Conservation (phyloP, 2,113 vertebrate genomes). For the Scophthalmus maximus region DNA sequence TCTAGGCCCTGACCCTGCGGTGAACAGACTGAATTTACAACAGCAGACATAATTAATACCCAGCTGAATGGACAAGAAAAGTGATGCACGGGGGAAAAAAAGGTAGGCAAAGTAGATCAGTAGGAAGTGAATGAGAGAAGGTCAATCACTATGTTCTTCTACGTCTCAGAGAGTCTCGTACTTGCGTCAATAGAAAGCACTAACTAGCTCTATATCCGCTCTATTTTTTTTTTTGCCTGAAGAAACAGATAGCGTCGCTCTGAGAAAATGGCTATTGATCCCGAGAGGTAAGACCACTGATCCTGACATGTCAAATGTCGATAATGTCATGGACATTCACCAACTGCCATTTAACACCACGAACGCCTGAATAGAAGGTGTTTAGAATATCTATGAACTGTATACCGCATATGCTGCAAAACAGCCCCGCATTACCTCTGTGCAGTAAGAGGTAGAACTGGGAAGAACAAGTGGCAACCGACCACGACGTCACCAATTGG, state of each 20-base stretch:
- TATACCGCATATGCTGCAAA: neutral
- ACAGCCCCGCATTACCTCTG: neutral
- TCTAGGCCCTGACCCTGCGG: conserved; percentile 42
- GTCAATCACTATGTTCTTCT: conserved; percentile 16
- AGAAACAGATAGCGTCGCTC: neutral
- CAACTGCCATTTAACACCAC: neutral
- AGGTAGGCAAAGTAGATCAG: conserved; percentile 13
- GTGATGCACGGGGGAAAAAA: conserved; percentile 21
- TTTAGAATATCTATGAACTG: neutral
- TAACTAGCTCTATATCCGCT: conserved; percentile 29
- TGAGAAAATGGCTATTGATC: conserved; percentile 17
- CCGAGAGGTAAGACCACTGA: conserved; percentile 7
- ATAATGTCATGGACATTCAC: neutral
- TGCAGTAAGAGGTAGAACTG: neutral
- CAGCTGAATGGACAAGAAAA: conserved; percentile 50
- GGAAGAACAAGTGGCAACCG: too few relatives aligned
- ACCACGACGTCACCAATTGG: too few relatives aligned
- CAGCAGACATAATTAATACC: conserved; percentile 68
- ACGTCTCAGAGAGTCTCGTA: conserved; percentile 29
- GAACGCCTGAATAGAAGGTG: neutral
- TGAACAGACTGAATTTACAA: conserved; percentile 61
- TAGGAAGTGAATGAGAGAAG: conserved; percentile 32
- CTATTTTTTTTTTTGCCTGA: neutral
- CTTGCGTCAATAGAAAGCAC: neutral
- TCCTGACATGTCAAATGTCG: neutral